Evolutionary conservation across 2,797 vertebrate species (phyloP), one percentile per base, ranked within the genome.

Genomic region (Yasuhikotakia modesta): DNA sequence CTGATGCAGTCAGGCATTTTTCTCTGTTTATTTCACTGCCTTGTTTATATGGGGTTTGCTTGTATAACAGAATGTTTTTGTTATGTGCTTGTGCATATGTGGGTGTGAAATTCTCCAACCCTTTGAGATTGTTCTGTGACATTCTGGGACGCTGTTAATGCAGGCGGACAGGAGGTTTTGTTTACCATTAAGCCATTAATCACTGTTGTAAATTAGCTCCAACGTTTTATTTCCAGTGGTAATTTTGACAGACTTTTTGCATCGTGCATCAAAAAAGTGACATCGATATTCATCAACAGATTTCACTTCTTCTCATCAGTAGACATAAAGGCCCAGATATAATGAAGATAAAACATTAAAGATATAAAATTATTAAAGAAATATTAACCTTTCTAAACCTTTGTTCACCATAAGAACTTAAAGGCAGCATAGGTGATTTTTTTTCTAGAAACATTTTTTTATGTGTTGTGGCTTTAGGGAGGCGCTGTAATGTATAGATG

Each of bases 121-220:
- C 71, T 82, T 82, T 66, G 61, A 72, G 67, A 86, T 81, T 81
- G 55, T 83, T 80, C 73, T 52, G 78, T 77, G 81, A 81, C 86
- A 83, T 58, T 48, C 80, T 70, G 72, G 53, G 57, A 61, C 76
- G 16, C 81, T 63, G 74, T 73, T 73, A 73, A 81, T 81, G 73
- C 64, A 73, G 68, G 77, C 14, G 48, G 32, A 35, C 74, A 11
- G 50, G 70, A 82, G 57, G 78, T 78, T 77, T 73, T 79, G 76
- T 83, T 77, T 81, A 77, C 73, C 64, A 50, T 76, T 70, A 70
- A 74, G 61, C 43, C 57, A 82, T 61, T 70, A 50, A n/a, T n/a
- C n/a, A 66, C 63, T 76, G 46, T 70, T 74, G 22, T 46, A 64
- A 39, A 46, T 79, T 79, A 76, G 48, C 73, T 39, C 68, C 79